Evolutionary conservation across 2,797 vertebrate genomes (phyloP), one percentile per base, ranked within the genome.

Genomic region (Buphagus erythrorhynchus): DNA sequence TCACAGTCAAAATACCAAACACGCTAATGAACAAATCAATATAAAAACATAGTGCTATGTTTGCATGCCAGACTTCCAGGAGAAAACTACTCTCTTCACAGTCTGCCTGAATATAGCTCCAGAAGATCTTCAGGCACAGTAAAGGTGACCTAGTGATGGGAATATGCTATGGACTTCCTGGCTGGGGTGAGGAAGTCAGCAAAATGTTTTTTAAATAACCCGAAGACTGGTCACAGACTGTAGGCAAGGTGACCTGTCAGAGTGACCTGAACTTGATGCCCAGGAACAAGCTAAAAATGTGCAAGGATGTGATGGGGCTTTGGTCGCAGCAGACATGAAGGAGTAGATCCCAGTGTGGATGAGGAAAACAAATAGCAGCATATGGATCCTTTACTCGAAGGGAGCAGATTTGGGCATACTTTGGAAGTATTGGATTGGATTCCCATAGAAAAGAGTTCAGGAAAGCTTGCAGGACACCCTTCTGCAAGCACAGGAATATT

Each of bases 271-370:
- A 78, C 62, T 57, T 62, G 20, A 22, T 74, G 26, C 29, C 35
- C 19, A 33, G 20, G 15, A 67, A 16, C 14, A 42, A 69, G 28
- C 15, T 38, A n/a, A 58, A 45, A 45, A 49, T 6, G 4, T 33
- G 20, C 7, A 29, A 4, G 42, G 26, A 13, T 45, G 9, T 4
- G 1, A 12, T 33, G 9, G 31, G 29, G 42, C 21, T 74, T 77
- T 66, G 24, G 18, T 28, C 9, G 0, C 33, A 55, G 28, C 24
- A 78, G 17, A 51, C 35, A 13, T 25, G 31, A 63, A 63, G 31
- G 24, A 77, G 25, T 33, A 11, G 28, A 38, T 52, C 6, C 18
- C 14, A 14, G 0, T 2, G 2, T 0, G 2, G 5, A 5, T 31
- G 15, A 79, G 48, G 26, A 62, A 75, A 33, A 17, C 1, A 1